Evolutionary conservation across 2,888 invertebrate species (phyloP).

Genomic region (Tubiluchus corallicola): DNA sequence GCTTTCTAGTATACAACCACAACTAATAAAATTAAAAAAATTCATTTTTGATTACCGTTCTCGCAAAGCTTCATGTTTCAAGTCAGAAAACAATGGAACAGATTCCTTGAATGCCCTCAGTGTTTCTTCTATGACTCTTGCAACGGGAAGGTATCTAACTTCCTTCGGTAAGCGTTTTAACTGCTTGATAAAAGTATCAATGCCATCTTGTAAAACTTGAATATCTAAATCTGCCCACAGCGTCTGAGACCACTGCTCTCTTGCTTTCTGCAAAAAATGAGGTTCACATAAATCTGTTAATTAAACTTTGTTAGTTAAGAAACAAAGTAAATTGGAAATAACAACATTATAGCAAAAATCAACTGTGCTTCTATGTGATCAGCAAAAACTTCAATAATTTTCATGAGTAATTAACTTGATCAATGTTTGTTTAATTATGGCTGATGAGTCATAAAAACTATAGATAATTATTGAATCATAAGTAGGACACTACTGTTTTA

Average conservation of each 20-base stretch:
- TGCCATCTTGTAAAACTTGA: constrained; percentile 59
- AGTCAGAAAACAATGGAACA: constrained; percentile 68
- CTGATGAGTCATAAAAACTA: too few relatives aligned
- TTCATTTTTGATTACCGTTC: too few relatives aligned
- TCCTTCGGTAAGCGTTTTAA: constrained; percentile 52
- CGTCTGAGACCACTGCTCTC: constrained; percentile 65
- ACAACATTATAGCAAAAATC: not conserved
- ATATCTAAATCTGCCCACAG: constrained; percentile 73
- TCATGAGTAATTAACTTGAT: too few relatives aligned
- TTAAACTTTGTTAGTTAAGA: constrained; percentile 5
- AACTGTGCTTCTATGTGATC: too few relatives aligned
- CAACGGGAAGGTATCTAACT: constrained; percentile 39
- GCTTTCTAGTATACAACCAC: too few relatives aligned
- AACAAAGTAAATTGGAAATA: not conserved
- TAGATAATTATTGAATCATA: too few relatives aligned
- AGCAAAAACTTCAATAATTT: too few relatives aligned
- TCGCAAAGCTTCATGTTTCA: constrained; percentile 74
- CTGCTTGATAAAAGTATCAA: constrained; percentile 60
- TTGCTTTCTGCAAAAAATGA: constrained; percentile 34
- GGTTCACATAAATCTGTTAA: too few relatives aligned
- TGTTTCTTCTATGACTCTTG: constrained; percentile 49
- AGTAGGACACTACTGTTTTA: too few relatives aligned
- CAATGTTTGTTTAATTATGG: too few relatives aligned
- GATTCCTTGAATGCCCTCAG: constrained; percentile 74
- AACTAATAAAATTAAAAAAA: too few relatives aligned